Conservation (phyloP, 2,888 invertebrate species). For the Orthonychiurus folsomi region DNA sequence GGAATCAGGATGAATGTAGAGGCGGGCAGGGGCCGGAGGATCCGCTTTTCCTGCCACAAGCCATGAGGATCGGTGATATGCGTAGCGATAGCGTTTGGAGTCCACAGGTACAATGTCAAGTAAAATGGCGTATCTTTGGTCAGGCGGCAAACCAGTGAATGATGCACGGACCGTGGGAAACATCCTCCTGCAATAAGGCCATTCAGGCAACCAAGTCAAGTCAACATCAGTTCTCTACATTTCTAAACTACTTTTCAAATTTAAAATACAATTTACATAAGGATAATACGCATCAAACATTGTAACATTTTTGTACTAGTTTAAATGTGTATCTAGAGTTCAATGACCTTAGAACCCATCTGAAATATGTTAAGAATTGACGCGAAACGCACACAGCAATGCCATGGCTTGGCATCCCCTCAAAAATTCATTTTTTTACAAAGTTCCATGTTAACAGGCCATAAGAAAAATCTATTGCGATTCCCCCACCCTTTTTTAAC, state of each 20-base stretch:
- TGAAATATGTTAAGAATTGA: too few species aligned
- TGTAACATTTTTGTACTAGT: too few species aligned
- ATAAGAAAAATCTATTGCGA: too few species aligned
- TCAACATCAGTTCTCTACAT: background rate
- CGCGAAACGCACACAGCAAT: too few species aligned
- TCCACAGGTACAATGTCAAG: conserved; percentile 96
- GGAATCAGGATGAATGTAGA: conserved; percentile 94
- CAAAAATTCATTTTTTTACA: too few species aligned
- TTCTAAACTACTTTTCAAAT: background rate
- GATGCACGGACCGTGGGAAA: conserved; percentile 93
- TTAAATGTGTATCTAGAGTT: too few species aligned
- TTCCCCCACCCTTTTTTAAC: too few species aligned
- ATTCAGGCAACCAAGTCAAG: conserved; percentile 3
- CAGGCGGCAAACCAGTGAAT: conserved; percentile 72
- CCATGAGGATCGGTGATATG: conserved; percentile 97
- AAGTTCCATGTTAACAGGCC: too few species aligned
- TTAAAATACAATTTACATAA: too few species aligned
- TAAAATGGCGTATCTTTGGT: conserved; percentile 81
- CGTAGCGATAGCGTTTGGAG: conserved; percentile 91
- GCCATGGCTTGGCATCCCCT: too few species aligned
- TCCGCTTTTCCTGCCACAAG: conserved; percentile 96
- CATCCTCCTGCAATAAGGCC: conserved; percentile 67
- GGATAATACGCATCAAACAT: too few species aligned
- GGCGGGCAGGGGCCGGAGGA: conserved; percentile 83
- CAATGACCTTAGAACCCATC: too few species aligned